These are phyloP conservation scores for Clupea harengus DNA, from an alignment of 2,113 vertebrate genomes.

Conservation along the genomic window DNA sequence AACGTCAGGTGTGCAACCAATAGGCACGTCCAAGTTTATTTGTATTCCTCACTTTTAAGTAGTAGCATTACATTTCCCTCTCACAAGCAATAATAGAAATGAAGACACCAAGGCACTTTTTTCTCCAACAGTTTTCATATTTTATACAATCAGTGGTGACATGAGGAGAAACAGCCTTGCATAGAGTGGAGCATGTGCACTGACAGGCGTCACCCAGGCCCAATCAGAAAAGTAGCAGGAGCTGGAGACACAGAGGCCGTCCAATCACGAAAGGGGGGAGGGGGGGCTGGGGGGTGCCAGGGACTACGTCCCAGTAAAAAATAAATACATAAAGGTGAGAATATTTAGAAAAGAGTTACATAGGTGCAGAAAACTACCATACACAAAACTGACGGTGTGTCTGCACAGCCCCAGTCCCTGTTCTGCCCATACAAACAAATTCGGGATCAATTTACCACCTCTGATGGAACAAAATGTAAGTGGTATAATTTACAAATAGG, in stretches of 20 bases:
- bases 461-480: background rate
- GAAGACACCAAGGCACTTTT: background rate
- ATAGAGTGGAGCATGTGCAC: slow-evolving; percentile 13
- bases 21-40: background rate
- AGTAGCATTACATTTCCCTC: background rate
- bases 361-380: background rate
- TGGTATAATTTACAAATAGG: background rate
- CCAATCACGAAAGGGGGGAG: background rate
- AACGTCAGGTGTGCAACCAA: background rate
- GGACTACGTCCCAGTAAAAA: background rate
- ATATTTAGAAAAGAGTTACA: slow-evolving; percentile 4
- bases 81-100: background rate
- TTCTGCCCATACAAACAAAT: background rate
- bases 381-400: background rate
- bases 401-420: background rate
- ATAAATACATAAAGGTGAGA: background rate
- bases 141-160: slow-evolving; percentile 16
- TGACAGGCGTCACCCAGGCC: slow-evolving; percentile 7
- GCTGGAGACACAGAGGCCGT: background rate
- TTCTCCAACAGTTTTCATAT: background rate
- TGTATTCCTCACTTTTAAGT: background rate
- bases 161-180: slow-evolving; percentile 13
- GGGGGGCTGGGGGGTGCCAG: background rate
- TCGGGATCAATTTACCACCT: background rate
- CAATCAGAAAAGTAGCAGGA: background rate